Evolutionary conservation across 2,113 vertebrate genomes (phyloP), one percentile per base, ranked within the genome.

Genomic region (Daubentonia madagascariensis): DNA sequence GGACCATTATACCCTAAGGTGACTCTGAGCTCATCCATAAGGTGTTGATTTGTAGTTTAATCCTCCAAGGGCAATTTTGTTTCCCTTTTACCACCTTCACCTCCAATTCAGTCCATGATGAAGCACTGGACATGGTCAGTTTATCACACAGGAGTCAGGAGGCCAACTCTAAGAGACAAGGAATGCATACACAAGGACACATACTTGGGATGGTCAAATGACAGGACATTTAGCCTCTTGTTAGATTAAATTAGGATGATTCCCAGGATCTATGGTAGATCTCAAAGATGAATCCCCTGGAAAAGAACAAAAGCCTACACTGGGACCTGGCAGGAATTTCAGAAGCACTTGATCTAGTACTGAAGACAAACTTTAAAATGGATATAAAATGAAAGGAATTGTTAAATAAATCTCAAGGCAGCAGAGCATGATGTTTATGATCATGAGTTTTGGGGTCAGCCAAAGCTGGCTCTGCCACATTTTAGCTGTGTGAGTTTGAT

Each of bases 1-100:
- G 37, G 14, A 54, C 23, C 14, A 57, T 76, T 83, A 43, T 85
- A 85, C 75, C n/a, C 78, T 83, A 54, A 30, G 7, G 6, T 85
- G 50, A 80, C 93, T 79, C 57, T 94, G 43, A 70, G 35, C 7
- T 76, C 45, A 93, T 79, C 37, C 10, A n/a, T 79, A 79, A 95
- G 20, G 40, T 45, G 13, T n/a, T 85, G 28, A 95, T 87, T 88
- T 97, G 43, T 40, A 52, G 81, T 88, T 96, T 88, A 80, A 84
- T 81, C 20, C 43, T 88, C 16, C 22, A 65, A 93, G 35, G 25
- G 7, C 6, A 79, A 54, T 80, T 84, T 94, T 94, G 73, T 52
- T 89, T 45, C 22, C n/a, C 45, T 37, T 91, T 20, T 78, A n/a
- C 7, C 2, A 0, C n/a, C 2, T 89, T 92, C 50, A 84, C 25